These are phyloP conservation scores for Spizaetus ornatus DNA, from an alignment of 2,113 vertebrate genomes.

Conservation along the genomic window DNA sequence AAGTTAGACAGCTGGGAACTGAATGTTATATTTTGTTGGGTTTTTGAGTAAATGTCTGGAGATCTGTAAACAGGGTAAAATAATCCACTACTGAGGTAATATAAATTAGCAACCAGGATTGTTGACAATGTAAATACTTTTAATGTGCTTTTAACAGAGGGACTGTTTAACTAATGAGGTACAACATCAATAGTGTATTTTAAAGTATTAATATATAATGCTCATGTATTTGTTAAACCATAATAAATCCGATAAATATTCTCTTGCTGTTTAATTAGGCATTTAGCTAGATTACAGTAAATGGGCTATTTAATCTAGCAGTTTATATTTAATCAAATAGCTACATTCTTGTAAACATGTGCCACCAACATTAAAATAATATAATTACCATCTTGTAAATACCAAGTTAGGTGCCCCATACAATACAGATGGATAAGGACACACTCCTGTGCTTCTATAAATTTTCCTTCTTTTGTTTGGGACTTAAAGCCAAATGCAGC, in stretches of 20 bases:
- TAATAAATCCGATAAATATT: not conserved
- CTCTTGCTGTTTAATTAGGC: conserved; percentile 1
- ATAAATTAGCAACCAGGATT: not conserved
- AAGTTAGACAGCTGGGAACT: not conserved
- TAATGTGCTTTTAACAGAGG: not conserved
- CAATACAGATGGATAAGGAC: not conserved
- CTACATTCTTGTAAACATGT: conserved; percentile 1
- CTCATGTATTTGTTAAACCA: not conserved
- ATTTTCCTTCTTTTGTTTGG: not conserved
- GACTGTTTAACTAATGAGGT: not conserved
- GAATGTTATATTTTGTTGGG: not conserved
- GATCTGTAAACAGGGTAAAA: not conserved
- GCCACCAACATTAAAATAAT: not conserved
- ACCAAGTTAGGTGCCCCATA: not conserved
- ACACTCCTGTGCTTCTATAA: not conserved
- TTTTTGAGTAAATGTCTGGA: not conserved
- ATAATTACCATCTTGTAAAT: not conserved
- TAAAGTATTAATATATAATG: not conserved
- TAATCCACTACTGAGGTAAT: not conserved
- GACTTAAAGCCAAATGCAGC: not conserved
- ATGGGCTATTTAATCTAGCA: not conserved
- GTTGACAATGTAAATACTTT: not conserved
- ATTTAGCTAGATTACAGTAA: not conserved
- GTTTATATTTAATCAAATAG: not conserved
- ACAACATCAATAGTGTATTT: not conserved